These are phyloP conservation scores for Drosophila borborema DNA, from an alignment of 2,888 invertebrate genomes.

Conservation along the genomic window DNA sequence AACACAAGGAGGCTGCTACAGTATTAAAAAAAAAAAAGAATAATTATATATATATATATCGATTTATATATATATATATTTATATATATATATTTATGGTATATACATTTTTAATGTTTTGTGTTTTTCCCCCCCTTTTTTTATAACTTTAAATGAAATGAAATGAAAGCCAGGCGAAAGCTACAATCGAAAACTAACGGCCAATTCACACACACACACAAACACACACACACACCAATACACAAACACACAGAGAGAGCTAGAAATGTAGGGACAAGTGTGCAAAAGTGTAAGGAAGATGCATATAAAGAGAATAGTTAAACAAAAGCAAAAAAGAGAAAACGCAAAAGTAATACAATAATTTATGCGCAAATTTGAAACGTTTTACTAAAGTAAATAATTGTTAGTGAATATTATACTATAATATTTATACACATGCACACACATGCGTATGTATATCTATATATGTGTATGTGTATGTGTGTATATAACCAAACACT, in stretches of 20 bases:
- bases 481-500: background rate
- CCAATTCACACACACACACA: conserved; percentile 25
- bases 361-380: conserved; percentile 79
- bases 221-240: background rate
- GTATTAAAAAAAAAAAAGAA: conserved; percentile 70
- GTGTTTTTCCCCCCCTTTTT: conserved; percentile 44
- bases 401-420: conserved; percentile 76
- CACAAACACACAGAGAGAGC: conserved; percentile 28
- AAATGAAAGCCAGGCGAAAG: conserved; percentile 47
- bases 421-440: conserved; percentile 56
- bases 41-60: conserved; percentile 31
- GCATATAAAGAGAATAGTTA: background rate
- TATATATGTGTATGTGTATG: conserved; percentile 26
- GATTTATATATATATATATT: conserved; percentile 23
- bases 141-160: conserved; percentile 46
- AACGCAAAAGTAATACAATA: conserved; percentile 65
- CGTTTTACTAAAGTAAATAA: conserved; percentile 78
- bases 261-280: conserved; percentile 50
- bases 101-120: conserved; percentile 59
- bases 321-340: conserved; percentile 18
- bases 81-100: conserved; percentile 35
- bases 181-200: conserved; percentile 44
- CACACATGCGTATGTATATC: conserved; percentile 50
- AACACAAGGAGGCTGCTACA: conserved; percentile 82
- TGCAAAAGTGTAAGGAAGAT: conserved; percentile 28